These are phyloP conservation scores for Pogonocherus hispidulus DNA, from an alignment of 2,888 invertebrate species.

Conservation along the genomic window DNA sequence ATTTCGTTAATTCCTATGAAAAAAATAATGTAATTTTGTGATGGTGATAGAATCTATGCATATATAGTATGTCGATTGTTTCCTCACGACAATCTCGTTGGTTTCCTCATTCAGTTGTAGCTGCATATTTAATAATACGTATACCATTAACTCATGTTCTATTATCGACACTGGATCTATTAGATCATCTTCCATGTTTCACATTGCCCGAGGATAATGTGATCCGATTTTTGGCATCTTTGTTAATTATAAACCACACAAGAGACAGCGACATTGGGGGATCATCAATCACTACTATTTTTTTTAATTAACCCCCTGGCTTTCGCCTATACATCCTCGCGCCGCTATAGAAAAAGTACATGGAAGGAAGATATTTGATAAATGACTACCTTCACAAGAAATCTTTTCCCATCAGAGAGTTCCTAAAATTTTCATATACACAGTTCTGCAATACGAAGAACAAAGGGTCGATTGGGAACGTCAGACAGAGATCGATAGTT, in stretches of 20 bases:
- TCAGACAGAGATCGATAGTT: constrained; percentile 27
- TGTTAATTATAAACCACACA: not conserved
- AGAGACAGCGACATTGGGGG: not conserved
- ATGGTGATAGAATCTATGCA: too few relatives aligned
- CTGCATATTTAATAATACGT: too few relatives aligned
- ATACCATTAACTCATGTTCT: too few relatives aligned
- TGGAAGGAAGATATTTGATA: constrained; percentile 18
- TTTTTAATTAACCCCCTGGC: constrained; percentile 21
- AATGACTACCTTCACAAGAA: constrained; percentile 13
- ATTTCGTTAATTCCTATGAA: too few relatives aligned
- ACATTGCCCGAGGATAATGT: too few relatives aligned
- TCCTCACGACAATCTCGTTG: too few relatives aligned
- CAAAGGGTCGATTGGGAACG: constrained; percentile 27
- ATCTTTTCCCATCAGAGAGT: not conserved
- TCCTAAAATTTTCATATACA: constrained; percentile 25
- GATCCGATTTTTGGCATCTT: too few relatives aligned
- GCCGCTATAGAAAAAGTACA: constrained; percentile 6
- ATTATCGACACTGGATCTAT: too few relatives aligned
- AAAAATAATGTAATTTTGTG: too few relatives aligned
- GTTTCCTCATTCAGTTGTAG: too few relatives aligned
- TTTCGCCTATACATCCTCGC: not conserved
- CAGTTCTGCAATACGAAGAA: constrained; percentile 20
- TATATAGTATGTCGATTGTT: too few relatives aligned
- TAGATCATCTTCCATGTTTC: too few relatives aligned
- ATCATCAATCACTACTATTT: constrained; percentile 23